Evolutionary conservation across 1,140 invertebrate species (phyloP).

Genomic region (Cydia strobilella): DNA sequence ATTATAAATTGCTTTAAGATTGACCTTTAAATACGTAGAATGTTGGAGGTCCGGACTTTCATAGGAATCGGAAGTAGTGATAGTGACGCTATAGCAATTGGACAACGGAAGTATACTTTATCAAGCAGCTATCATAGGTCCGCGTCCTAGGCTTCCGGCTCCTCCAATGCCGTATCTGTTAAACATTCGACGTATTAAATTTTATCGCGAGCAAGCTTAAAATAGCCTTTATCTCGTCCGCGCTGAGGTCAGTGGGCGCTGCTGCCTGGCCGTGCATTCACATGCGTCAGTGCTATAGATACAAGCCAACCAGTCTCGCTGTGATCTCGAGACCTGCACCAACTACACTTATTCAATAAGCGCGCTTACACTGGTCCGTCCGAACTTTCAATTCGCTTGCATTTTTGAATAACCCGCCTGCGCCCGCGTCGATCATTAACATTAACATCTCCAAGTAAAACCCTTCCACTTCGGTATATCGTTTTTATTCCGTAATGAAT

Average conservation of each 20-base stretch:
- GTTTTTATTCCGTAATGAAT: constrained; percentile 51
- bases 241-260: constrained; percentile 75
- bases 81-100: background rate
- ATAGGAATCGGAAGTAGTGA: constrained; percentile 23
- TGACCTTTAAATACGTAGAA: background rate
- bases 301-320: background rate
- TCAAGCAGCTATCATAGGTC: constrained; percentile 46
- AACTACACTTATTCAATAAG: background rate
- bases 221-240: constrained; percentile 75
- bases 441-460: constrained; percentile 64
- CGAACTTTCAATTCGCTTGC: background rate
- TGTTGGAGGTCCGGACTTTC: background rate
- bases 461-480: constrained; percentile 58
- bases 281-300: background rate
- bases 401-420: background rate
- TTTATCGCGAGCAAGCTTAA: constrained; percentile 67
- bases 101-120: constrained; percentile 44
- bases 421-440: constrained; percentile 53
- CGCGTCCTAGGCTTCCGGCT: constrained; percentile 59
- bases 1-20: background rate
- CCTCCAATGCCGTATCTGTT: constrained; percentile 67
- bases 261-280: constrained; percentile 50
- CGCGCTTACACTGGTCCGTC: background rate
- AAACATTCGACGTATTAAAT: constrained; percentile 69
- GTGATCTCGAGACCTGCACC: background rate